phyloP scores from a whole-genome alignment of 1,140 invertebrate genomes.

The Aphaenogaster floridana region DNA sequence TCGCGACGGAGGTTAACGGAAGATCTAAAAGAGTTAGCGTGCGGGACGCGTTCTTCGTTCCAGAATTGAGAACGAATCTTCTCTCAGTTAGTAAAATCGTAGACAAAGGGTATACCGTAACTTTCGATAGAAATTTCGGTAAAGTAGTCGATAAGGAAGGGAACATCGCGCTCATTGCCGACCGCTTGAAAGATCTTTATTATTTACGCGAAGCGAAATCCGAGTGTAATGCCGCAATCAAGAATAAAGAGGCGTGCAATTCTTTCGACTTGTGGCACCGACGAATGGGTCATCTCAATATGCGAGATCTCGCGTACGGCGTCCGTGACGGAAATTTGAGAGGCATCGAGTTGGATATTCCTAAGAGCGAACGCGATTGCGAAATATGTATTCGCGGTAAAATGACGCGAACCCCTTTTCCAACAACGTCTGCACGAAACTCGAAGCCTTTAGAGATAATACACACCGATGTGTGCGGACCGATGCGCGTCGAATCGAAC shows the following conservation, averaged over 20 bases:
- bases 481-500: neutral
- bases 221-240: neutral
- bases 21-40: neutral
- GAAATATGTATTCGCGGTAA: neutral
- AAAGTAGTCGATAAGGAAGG: neutral
- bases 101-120: neutral
- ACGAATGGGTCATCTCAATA: conserved; percentile 18
- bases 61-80: conserved; percentile 37
- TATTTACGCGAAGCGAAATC: neutral
- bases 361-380: neutral
- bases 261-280: neutral
- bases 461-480: neutral
- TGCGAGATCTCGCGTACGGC: neutral
- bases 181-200: neutral
- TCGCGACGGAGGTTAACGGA: neutral
- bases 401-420: neutral
- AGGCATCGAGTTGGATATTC: neutral
- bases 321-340: neutral
- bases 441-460: neutral
- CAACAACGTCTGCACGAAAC: neutral
- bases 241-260: neutral
- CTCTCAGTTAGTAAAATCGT: conserved; percentile 17
- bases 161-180: neutral
- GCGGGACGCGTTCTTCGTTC: conserved; percentile 6
- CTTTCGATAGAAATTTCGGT: neutral